Base-by-base conservation (phyloP, 2,888 invertebrate species). In the Machimus rusticus region DNA sequence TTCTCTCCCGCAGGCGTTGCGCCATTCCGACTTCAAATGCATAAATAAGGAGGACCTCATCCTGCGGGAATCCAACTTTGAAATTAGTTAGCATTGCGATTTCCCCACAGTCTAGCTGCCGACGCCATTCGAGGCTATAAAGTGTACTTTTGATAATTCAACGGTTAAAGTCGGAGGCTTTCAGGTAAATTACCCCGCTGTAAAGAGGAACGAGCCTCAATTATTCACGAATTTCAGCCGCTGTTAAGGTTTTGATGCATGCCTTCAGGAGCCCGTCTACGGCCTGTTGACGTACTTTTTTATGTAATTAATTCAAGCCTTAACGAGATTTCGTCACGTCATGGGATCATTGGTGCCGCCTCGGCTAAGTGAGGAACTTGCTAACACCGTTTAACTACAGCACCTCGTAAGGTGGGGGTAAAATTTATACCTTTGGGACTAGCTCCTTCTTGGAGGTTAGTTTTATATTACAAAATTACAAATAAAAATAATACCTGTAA, bases 51-150 rank as follows among this genome's bases (percentile, higher is more conserved):
- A 12, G 79, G 28, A 81, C 55, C 46, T 55, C 28, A 31, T 81
- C 81, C 51, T 81, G 81, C 46, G 55, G 81, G 81, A 81, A 51
- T 81, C 34, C 31, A 81, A 43, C 51, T 81, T 23, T 81, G 81
- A 81, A 81, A 55, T 81, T 55, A 81, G 51, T 28, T 43, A 43
- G n/a, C 81, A 55, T 43, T 51, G 23, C 55, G 55, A 51, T 43
- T 55, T 51, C 66, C 66, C 66, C 28, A 66, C 66, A 66, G 66
- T 66, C 8, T 66, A 23, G 66, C 31, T 51, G 16, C 34, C 8
- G 81, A 81, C 31, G 51, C 12, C 1, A 81, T 51, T 81, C 8
- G 2, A 23, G 16, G 51, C 55, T 8, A 81, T 46, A 81, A 81
- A 81, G 43, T 81, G 28, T 81, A 51, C 43, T 81, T 51, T 31